phyloP scores from a whole-genome alignment of 2,113 vertebrate genomes.

The Erythrocercus mccallii region DNA sequence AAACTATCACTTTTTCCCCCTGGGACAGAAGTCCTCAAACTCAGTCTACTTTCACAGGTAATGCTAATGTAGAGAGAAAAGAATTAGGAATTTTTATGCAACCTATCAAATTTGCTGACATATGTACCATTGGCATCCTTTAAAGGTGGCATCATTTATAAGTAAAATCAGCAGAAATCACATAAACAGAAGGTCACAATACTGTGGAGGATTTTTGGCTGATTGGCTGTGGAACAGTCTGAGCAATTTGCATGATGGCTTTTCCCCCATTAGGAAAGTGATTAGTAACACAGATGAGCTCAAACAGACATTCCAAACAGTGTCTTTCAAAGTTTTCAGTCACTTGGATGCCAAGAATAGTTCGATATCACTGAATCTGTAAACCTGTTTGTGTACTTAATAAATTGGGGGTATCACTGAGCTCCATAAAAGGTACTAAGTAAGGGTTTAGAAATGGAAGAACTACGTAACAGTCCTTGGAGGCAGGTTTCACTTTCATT shows the following conservation, averaged over 20 bases:
- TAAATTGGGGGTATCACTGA: background rate
- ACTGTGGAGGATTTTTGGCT: background rate
- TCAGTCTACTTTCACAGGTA: background rate
- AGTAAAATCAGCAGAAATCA: background rate
- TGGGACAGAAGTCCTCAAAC: background rate
- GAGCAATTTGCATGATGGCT: background rate
- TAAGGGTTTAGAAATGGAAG: background rate
- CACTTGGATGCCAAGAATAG: background rate
- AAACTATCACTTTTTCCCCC: background rate
- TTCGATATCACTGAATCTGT: background rate
- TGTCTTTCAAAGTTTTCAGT: background rate
- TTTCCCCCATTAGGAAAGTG: background rate
- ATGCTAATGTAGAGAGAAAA: background rate
- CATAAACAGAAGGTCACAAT: background rate
- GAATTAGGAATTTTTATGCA: background rate
- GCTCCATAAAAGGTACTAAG: background rate
- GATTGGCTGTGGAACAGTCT: background rate
- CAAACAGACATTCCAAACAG: background rate
- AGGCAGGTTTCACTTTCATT: background rate
- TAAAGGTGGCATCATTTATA: background rate
- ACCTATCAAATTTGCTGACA: background rate
- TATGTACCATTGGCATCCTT: background rate
- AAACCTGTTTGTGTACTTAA: background rate
- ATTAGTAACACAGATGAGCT: background rate
- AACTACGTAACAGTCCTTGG: background rate